Conservation (phyloP, 1,140 invertebrate species). For the Microvelia longipes region DNA sequence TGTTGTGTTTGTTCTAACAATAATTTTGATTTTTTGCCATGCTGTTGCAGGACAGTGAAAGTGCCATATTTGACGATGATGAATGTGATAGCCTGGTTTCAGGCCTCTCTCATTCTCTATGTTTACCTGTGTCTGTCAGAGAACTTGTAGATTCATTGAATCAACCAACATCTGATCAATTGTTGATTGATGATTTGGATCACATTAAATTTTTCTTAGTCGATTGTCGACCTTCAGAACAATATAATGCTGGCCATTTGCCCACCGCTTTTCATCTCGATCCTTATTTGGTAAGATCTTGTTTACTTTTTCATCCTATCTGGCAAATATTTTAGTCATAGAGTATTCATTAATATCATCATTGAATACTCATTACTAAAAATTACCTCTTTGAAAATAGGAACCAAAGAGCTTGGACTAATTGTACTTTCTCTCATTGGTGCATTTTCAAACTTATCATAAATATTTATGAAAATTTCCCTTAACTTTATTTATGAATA, state of each 20-base stretch:
- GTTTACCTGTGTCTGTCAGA: constrained; percentile 79
- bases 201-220: constrained; percentile 85
- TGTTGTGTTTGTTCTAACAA: too few relatives aligned
- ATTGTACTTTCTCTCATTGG: too few relatives aligned
- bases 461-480: too few relatives aligned
- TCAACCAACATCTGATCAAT: constrained; percentile 8
- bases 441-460: too few relatives aligned
- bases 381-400: too few relatives aligned
- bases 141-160: constrained; percentile 53
- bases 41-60: constrained; percentile 25
- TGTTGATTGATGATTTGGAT: constrained; percentile 27
- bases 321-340: too few relatives aligned
- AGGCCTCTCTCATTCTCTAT: constrained; percentile 52
- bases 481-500: too few relatives aligned
- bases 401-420: too few relatives aligned
- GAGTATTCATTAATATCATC: too few relatives aligned
- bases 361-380: too few relatives aligned
- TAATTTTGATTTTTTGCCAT: too few relatives aligned
- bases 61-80: constrained; percentile 40
- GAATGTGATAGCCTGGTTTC: constrained; percentile 28
- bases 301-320: background rate
- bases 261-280: constrained; percentile 95
- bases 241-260: constrained; percentile 92
- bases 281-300: constrained; percentile 70
- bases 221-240: constrained; percentile 88